Conservation (phyloP, 2,888 invertebrate genomes). For the Cheilosia pagana region DNA sequence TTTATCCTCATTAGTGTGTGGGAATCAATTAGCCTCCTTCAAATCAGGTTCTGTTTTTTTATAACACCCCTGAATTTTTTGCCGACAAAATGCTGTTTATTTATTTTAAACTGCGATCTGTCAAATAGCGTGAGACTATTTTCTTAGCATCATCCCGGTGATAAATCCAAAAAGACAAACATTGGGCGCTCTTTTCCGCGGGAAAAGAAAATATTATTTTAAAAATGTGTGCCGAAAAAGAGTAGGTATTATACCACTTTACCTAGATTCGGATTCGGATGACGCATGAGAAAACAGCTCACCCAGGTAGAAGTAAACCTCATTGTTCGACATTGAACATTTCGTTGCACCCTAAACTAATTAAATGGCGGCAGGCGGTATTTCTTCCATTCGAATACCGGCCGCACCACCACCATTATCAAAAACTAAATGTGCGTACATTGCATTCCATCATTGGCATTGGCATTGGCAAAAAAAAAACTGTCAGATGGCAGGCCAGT, state of each 20-base stretch:
- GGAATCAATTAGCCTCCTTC: too few species aligned
- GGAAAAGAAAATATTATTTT: slow-evolving; percentile 40
- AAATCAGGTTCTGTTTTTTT: too few species aligned
- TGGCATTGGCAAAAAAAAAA: slow-evolving; percentile 59
- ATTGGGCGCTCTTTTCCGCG: slow-evolving; percentile 12
- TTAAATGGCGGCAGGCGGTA: slow-evolving; percentile 67
- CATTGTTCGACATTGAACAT: slow-evolving; percentile 29
- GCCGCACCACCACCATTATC: slow-evolving; percentile 7
- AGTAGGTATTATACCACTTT: neutral
- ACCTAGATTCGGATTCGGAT: neutral
- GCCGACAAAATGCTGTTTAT: neutral
- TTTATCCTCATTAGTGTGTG: too few species aligned
- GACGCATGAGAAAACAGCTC: slow-evolving; percentile 4
- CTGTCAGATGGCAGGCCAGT: slow-evolving; percentile 39
- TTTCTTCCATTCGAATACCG: slow-evolving; percentile 27
- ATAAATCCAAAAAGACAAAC: slow-evolving; percentile 21
- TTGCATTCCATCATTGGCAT: slow-evolving; percentile 67
- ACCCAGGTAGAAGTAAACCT: slow-evolving; percentile 46
- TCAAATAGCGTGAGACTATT: slow-evolving; percentile 1
- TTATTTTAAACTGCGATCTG: too few species aligned
- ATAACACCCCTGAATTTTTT: neutral
- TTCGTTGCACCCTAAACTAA: slow-evolving; percentile 67
- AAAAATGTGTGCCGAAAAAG: slow-evolving; percentile 9
- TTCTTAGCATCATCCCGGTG: slow-evolving; percentile 1
- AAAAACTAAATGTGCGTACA: slow-evolving; percentile 50